Conservation (phyloP, 2,797 vertebrate genomes). For the Meriones psammophilus region DNA sequence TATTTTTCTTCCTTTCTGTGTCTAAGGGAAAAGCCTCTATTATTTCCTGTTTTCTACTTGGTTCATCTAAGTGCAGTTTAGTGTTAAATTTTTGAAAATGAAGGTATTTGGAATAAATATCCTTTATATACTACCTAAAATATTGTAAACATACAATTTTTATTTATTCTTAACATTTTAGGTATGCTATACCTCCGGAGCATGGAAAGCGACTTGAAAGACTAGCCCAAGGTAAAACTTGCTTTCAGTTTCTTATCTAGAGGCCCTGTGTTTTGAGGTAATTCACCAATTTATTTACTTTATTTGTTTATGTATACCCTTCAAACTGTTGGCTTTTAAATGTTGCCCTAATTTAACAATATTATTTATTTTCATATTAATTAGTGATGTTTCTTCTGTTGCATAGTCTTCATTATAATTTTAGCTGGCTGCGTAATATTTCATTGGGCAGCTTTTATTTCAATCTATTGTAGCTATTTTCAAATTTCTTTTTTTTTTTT, state of each 20-base stretch:
- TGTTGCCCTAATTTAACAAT: slow-evolving; percentile 6
- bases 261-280: slow-evolving; percentile 39
- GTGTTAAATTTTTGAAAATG: slow-evolving; percentile 12
- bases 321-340: slow-evolving; percentile 46
- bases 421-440: slow-evolving; percentile 59
- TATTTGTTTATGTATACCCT: slow-evolving; percentile 61
- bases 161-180: slow-evolving; percentile 84
- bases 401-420: slow-evolving; percentile 20
- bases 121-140: slow-evolving; percentile 37
- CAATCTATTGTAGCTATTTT: slow-evolving; percentile 45
- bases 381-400: not conserved
- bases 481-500: not conserved
- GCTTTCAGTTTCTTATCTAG: slow-evolving; percentile 65
- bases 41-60: not conserved
- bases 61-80: slow-evolving; percentile 35
- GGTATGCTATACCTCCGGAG: slow-evolving; percentile 92
- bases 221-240: slow-evolving; percentile 91
- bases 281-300: slow-evolving; percentile 20
- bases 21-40: not conserved
- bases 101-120: slow-evolving; percentile 36
- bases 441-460: slow-evolving; percentile 39
- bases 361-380: slow-evolving; percentile 28
- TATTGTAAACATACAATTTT: slow-evolving; percentile 68
- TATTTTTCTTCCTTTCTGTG: slow-evolving; percentile 43
- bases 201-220: slow-evolving; percentile 92